A percentile compares a stretch with the other conserved stretches of the same genome.
Evolutionary conservation across 2,888 invertebrate genomes (phyloP).

Genomic region (Theristus sp.): DNA sequence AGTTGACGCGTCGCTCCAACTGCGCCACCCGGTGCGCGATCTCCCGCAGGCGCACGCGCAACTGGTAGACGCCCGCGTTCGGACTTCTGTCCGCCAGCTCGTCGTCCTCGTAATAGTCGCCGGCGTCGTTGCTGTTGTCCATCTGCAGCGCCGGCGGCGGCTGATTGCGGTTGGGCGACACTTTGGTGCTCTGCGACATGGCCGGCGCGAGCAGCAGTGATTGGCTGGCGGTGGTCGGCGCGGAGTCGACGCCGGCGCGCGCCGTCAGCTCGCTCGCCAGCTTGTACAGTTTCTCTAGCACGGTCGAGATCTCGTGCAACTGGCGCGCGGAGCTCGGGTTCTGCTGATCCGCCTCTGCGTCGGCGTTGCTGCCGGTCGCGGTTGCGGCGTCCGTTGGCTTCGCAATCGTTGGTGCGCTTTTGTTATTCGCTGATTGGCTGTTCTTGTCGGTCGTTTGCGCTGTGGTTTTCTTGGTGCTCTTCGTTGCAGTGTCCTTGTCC

Average conservation of each 20-base stretch:
- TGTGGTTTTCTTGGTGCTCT: neutral
- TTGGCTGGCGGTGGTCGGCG: too few relatives aligned
- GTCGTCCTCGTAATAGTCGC: too few relatives aligned
- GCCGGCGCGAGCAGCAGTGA: neutral
- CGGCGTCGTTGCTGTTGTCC: neutral
- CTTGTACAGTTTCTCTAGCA: slow-evolving; percentile 14
- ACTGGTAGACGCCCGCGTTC: neutral
- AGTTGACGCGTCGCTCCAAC: slow-evolving; percentile 12
- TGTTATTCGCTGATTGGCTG: neutral
- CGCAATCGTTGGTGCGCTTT: neutral
- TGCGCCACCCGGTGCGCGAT: slow-evolving; percentile 14
- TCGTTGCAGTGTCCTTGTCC: neutral
- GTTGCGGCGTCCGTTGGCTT: neutral
- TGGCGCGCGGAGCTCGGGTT: neutral
- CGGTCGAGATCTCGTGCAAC: slow-evolving; percentile 10
- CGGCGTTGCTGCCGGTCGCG: neutral
- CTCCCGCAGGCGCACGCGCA: slow-evolving; percentile 13
- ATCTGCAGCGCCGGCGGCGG: neutral
- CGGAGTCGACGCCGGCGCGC: neutral
- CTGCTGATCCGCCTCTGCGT: too few relatives aligned
- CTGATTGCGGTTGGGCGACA: neutral
- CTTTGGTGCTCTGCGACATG: neutral
- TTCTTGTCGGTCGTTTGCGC: neutral
- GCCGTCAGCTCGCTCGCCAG: slow-evolving; percentile 13
- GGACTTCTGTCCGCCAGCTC: neutral